phyloP scores from a whole-genome alignment of 1,140 invertebrate genomes.

The Drosophila equinoxialis region DNA sequence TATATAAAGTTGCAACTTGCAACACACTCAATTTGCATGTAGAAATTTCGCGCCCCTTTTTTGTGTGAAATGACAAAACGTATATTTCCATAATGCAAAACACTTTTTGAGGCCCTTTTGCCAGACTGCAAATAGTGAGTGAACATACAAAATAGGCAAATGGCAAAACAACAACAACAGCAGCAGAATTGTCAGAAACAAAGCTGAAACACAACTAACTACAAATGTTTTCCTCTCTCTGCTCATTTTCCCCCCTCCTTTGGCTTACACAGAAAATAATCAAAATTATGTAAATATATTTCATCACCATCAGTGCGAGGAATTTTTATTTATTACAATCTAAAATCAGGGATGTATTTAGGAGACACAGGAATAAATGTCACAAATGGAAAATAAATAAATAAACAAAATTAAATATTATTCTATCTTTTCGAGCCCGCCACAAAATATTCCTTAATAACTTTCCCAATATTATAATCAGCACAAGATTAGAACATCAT shows the following conservation, averaged over 20 bases:
- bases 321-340: slow-evolving; percentile 64
- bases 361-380: no score
- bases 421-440: no score
- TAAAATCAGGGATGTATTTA: background rate
- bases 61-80: slow-evolving; percentile 61
- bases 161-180: background rate
- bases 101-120: slow-evolving; percentile 33
- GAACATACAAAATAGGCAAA: background rate
- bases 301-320: slow-evolving; percentile 15
- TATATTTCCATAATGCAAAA: slow-evolving; percentile 70
- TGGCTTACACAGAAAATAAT: slow-evolving; percentile 60
- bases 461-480: no score
- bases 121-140: slow-evolving; percentile 2
- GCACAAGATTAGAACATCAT: no score
- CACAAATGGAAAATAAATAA: no score
- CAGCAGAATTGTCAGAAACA: background rate
- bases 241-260: slow-evolving; percentile 8
- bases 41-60: slow-evolving; percentile 58
- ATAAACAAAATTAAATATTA: no score
- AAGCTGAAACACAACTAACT: slow-evolving; percentile 14
- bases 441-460: no score
- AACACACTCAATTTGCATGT: slow-evolving; percentile 62
- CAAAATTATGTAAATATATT: slow-evolving; percentile 75
- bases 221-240: slow-evolving; percentile 53
- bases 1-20: slow-evolving; percentile 36